Evolutionary conservation across 2,797 vertebrate genomes (phyloP), one percentile per base, ranked within the genome.

Genomic region (Liasis olivaceus): DNA sequence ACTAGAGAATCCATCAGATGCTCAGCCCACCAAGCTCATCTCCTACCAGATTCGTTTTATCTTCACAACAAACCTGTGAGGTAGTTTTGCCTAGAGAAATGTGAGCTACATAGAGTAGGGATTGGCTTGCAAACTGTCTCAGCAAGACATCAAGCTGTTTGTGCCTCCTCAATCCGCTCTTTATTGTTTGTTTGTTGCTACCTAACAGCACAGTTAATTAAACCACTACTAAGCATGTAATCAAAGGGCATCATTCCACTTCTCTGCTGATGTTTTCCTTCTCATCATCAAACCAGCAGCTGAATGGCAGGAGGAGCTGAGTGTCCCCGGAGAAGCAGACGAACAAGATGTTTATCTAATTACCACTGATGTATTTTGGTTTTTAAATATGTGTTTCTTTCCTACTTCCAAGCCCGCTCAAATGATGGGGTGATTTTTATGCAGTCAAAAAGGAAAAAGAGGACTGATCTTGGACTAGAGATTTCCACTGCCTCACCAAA

Each of bases 201-300:
- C 11, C 90, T 85, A 86, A 91, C 26, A 58, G n/a, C 47, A 66
- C 54, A 56, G 62, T 66, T 91, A n/a, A 91, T 91, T 36, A 77
- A 91, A 87, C 85, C 31, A 59, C 62, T 69, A 77, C n/a, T 72
- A 87, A 69, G 24, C 56, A 59, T 12, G 3, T 59, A 42, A 36
- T 56, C 54, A 72, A 91, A 87, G 90, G 56, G 63, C 24, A 59
- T 87, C 90, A 60, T n/a, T 91, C 54, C 59, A 24, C 9, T 58
- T 69, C 9, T 9, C 24, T 60, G 51, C 72, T 81, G 54, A 51
- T 26, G 31, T 87, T 69, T 36, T 13, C 47, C 28, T 85, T 15
- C 85, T 9, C 63, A 24, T 87, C 54, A 59, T 20, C 31, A 47
- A 91, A 87, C 26, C 64, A 72, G 31, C 63, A 22, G 59, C 60